Percentiles rank a stretch among this genome's conserved stretches.
Evolutionary conservation across 2,797 vertebrate species (phyloP).

Genomic region (Sciurus carolinensis): DNA sequence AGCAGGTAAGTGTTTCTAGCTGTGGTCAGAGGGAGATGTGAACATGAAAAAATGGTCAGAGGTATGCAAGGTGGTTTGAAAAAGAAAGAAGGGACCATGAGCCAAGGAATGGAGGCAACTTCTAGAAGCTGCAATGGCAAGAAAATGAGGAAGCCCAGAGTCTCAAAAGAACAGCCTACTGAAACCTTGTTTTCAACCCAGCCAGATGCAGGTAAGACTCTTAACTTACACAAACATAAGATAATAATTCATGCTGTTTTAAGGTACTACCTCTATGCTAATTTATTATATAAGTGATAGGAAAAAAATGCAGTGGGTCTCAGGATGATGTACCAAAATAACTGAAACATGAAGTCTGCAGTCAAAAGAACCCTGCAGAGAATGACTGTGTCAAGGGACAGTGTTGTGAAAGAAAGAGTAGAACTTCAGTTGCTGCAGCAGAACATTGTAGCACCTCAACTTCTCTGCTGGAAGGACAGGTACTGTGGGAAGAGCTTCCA

Average conservation of each 20-base stretch:
- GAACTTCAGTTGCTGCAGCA: too few relatives aligned
- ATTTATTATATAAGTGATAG: background rate
- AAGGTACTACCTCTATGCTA: too few relatives aligned
- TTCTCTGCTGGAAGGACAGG: background rate
- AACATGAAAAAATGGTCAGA: background rate
- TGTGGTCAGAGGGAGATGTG: background rate
- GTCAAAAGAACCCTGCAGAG: rapidly evolving
- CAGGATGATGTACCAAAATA: background rate
- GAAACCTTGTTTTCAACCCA: background rate
- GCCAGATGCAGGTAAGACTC: too few relatives aligned
- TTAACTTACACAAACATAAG: too few relatives aligned
- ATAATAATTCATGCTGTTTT: background rate
- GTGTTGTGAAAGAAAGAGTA: too few relatives aligned
- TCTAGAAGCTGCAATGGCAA: background rate
- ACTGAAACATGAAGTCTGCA: background rate
- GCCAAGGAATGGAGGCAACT: rapidly evolving
- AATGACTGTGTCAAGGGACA: background rate
- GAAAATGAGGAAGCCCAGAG: background rate
- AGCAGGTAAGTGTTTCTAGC: too few relatives aligned
- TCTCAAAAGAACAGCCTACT: background rate
- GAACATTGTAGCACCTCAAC: background rate
- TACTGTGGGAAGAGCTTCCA: too few relatives aligned
- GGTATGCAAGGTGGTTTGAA: background rate
- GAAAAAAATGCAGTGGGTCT: background rate
- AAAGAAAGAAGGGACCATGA: background rate